Evolutionary conservation across 2,113 vertebrate species (phyloP), one percentile per base, ranked within the genome.

Genomic region (Neofelis nebulosa): DNA sequence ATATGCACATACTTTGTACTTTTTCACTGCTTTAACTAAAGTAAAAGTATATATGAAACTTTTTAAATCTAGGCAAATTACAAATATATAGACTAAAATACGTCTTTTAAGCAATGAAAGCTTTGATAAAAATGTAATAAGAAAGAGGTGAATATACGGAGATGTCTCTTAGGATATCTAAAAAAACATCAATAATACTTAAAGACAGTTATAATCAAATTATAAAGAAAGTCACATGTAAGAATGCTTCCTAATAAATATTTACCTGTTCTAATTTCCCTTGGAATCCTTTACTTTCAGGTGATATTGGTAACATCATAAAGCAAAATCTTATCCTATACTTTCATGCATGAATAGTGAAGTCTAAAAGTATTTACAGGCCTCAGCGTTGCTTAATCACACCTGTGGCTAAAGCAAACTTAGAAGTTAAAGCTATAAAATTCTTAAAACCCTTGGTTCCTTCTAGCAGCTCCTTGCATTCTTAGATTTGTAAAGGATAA

Each of bases 401-500:
- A 69, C 61, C 74, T 89, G 33, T 91, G 19, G 38, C n/a, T 87
- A 82, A 89, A 96, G 41, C 14, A 78, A 91, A 80, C 29, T 25
- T 92, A 27, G 76, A 83, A 79, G 41, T 48, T 55, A 91, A 81
- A 91, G 31, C 25, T 83, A 10, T 52, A 91, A 69, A 74, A 90
- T 93, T 79, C 55, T 82, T 96, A 86, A 81, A 91, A 78, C 73
- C 31, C n/a, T 50, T 45, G 27, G n/a, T 84, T 93, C 31, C 14
- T 80, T 92, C 1, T n/a, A 89, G 41, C 33, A 97, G 7, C 14
- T 63, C 21, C 78, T 87, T 85, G 91, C 84, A 83, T 52, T 81
- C 65, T 93, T 91, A 8, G 48, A 68, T 68, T 97, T 95, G 91
- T 82, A 38, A 96, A 94, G 41, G 33, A 45, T 83, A 95, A 89